phyloP scores from a whole-genome alignment of 2,888 invertebrate species.

The Plutella xylostella region DNA sequence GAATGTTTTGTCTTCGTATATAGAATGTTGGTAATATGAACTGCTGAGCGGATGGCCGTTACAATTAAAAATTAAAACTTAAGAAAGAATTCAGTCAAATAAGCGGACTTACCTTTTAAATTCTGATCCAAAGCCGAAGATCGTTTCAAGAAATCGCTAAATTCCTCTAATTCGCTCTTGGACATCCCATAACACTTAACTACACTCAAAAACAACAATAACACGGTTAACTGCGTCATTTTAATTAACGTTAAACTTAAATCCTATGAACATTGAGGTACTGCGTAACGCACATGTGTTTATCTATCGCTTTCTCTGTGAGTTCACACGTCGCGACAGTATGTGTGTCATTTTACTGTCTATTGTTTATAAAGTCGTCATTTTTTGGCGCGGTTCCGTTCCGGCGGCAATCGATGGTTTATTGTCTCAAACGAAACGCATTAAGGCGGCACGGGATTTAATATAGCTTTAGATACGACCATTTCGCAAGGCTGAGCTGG shows the following conservation, averaged over 20 bases:
- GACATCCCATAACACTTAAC: slow-evolving; percentile 45
- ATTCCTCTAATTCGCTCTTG: slow-evolving; percentile 49
- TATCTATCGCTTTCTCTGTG: background rate
- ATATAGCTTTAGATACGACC: slow-evolving; percentile 65
- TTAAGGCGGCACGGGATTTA: slow-evolving; percentile 51
- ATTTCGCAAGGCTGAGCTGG: slow-evolving; percentile 61
- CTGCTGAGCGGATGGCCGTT: too few relatives aligned
- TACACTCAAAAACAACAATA: slow-evolving; percentile 36
- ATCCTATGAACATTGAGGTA: too few relatives aligned
- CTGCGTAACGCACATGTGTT: background rate
- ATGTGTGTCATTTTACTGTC: slow-evolving; percentile 5
- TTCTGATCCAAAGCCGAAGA: slow-evolving; percentile 54
- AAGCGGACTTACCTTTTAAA: slow-evolving; percentile 48
- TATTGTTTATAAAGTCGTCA: slow-evolving; percentile 3
- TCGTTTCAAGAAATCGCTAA: slow-evolving; percentile 45
- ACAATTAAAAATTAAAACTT: too few relatives aligned
- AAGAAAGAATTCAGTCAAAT: too few relatives aligned
- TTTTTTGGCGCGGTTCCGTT: slow-evolving; percentile 9
- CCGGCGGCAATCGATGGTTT: slow-evolving; percentile 36
- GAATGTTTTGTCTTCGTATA: too few relatives aligned
- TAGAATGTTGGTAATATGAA: too few relatives aligned
- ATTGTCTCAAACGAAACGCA: slow-evolving; percentile 53
- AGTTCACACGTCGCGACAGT: background rate
- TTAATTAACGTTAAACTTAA: slow-evolving; percentile 10
- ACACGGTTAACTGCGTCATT: slow-evolving; percentile 37